Base-by-base conservation (phyloP, 2,797 vertebrate genomes). In the Lagocephalus sceleratus region DNA sequence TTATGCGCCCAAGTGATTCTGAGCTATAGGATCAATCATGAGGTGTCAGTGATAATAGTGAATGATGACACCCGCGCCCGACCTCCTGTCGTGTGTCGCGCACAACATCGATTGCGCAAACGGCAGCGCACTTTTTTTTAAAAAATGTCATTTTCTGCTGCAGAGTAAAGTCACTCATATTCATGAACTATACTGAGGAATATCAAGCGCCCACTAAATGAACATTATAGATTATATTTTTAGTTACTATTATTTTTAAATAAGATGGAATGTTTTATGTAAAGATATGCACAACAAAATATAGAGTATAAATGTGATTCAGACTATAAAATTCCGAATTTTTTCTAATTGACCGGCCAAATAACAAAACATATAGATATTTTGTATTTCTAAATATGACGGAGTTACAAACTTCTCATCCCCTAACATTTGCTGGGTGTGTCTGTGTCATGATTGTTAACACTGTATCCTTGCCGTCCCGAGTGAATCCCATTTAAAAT, bases 1-100 rank as follows among this genome's bases (percentile, higher is more conserved):
- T 92, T 91, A 91, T 90, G 85, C 76, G 78, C 76, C 78, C 86
- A 90, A 83, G 62, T 79, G 83, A 88, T 88, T 77, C 81, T 74
- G 85, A 75, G 84, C 85, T 55, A 2, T 85, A 78, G 85, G 90
- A 93, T 94, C 93, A 90, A 91, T 93, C 92, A 90, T 86, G 79
- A 81, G 76, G 79, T 89, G 89, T 89, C 91, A 89, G 85, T 83
- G 91, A 92, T 89, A 92, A 91, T 72, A 82, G 86, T 82, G 76
- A 90, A 70, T 79, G 88, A 90, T 92, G 85, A 79, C 66, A 57
- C 64, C 63, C 65, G 49, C 39, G 73, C 73, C 68, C 66, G 68
- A 83, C 76, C 32, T 35, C 11, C 32, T 10, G 32, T 35, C 32
- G 11, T 35, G 32, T 35, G 69, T 60, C 58, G 64, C 63, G 78